Conservation (phyloP, 2,888 invertebrate species). For the Drosophila algonquin region DNA sequence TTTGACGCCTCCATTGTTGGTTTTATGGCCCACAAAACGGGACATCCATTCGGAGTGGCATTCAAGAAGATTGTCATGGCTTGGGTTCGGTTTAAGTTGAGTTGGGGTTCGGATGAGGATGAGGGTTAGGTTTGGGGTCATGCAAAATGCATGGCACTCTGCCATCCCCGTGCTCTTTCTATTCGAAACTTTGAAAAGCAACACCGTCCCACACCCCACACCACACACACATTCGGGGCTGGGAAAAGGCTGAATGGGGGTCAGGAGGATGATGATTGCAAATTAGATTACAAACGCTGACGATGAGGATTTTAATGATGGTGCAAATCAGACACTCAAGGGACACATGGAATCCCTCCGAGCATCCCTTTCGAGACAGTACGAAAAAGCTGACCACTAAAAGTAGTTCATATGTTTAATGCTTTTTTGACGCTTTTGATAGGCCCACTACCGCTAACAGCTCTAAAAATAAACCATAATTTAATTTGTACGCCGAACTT, state of each 20-base stretch:
- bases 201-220: not conserved
- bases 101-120: not conserved
- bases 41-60: slow-evolving; percentile 39
- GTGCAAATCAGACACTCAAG: slow-evolving; percentile 60
- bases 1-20: slow-evolving; percentile 46
- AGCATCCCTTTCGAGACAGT: slow-evolving; percentile 27
- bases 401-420: not conserved
- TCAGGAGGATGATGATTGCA: slow-evolving; percentile 46
- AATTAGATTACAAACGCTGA: slow-evolving; percentile 68
- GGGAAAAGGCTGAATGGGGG: slow-evolving; percentile 54
- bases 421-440: no score
- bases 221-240: slow-evolving; percentile 7
- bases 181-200: slow-evolving; percentile 4
- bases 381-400: slow-evolving; percentile 6
- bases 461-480: no score
- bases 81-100: slow-evolving; percentile 14
- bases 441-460: no score
- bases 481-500: no score
- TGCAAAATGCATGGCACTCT: slow-evolving; percentile 59
- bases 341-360: slow-evolving; percentile 29
- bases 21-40: slow-evolving; percentile 47
- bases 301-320: slow-evolving; percentile 73
- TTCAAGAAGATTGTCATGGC: slow-evolving; percentile 58
- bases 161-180: not conserved
- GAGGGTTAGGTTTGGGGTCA: slow-evolving; percentile 14